Evolutionary conservation across 1,140 invertebrate genomes (phyloP).

Genomic region (Brachystomella parvula): DNA sequence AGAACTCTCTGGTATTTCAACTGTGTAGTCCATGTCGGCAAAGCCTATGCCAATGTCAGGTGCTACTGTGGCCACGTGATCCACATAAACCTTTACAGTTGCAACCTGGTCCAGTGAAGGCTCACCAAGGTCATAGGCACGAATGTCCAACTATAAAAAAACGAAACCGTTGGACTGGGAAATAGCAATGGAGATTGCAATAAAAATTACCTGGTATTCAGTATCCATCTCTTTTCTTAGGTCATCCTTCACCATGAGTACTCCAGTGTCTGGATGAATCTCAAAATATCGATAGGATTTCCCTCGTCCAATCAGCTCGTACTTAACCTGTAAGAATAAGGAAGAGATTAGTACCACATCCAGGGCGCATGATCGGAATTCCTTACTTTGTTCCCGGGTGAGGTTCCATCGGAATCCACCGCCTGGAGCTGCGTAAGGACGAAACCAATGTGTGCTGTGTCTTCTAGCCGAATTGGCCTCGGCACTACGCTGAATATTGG

Average conservation of each 20-base stretch:
- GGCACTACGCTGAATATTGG: conserved; percentile 74
- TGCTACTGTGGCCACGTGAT: conserved; percentile 60
- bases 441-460: conserved; percentile 69
- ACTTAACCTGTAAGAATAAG: conserved; percentile 58
- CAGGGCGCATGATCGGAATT: too few relatives aligned
- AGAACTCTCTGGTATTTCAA: conserved; percentile 69
- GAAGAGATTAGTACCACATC: too few relatives aligned
- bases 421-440: conserved; percentile 67
- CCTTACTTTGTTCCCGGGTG: conserved; percentile 66
- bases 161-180: not conserved
- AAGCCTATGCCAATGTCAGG: conserved; percentile 66
- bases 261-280: conserved; percentile 72
- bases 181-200: not conserved
- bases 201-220: conserved; percentile 61
- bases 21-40: conserved; percentile 69
- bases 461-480: conserved; percentile 70
- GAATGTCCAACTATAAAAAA: conserved; percentile 61
- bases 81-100: conserved; percentile 70
- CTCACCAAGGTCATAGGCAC: conserved; percentile 76
- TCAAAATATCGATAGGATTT: conserved; percentile 75
- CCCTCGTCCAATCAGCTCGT: conserved; percentile 69
- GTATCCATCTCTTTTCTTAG: conserved; percentile 71
- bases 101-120: conserved; percentile 70
- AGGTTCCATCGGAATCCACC: conserved; percentile 31
- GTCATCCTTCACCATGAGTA: conserved; percentile 68